Evolutionary conservation across 2,797 vertebrate species (phyloP).

Genomic region (Naso thynnoides): DNA sequence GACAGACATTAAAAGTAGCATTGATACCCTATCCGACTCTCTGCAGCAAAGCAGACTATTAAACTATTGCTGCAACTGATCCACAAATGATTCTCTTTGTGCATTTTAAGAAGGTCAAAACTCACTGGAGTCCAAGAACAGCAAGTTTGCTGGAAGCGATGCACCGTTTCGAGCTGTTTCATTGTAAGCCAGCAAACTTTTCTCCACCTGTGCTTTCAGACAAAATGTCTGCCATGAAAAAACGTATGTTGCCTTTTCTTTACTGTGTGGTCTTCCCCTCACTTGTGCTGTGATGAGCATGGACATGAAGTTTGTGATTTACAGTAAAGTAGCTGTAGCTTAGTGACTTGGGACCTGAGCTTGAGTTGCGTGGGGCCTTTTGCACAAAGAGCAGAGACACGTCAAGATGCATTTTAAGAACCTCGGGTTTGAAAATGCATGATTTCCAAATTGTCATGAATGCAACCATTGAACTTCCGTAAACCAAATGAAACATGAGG

Average conservation of each 20-base stretch:
- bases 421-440: neutral
- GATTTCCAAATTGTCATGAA: slow-evolving; percentile 34
- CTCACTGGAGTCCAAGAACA: no score
- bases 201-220: neutral
- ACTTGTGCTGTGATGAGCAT: neutral
- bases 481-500: slow-evolving; percentile 12
- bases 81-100: neutral
- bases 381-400: neutral
- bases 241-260: neutral
- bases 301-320: neutral
- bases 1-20: neutral
- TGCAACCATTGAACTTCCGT: slow-evolving; percentile 11
- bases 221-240: neutral
- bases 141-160: neutral
- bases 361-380: neutral
- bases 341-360: neutral
- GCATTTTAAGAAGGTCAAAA: neutral
- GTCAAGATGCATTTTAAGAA: neutral
- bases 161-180: neutral
- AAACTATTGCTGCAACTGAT: neutral
- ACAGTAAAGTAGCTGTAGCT: neutral
- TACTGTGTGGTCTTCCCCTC: neutral
- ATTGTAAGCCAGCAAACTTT: neutral
- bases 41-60: no score
- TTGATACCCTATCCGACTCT: neutral